These are phyloP conservation scores for Hassar affinis DNA, from an alignment of 2,113 vertebrate genomes.

Conservation along the genomic window DNA sequence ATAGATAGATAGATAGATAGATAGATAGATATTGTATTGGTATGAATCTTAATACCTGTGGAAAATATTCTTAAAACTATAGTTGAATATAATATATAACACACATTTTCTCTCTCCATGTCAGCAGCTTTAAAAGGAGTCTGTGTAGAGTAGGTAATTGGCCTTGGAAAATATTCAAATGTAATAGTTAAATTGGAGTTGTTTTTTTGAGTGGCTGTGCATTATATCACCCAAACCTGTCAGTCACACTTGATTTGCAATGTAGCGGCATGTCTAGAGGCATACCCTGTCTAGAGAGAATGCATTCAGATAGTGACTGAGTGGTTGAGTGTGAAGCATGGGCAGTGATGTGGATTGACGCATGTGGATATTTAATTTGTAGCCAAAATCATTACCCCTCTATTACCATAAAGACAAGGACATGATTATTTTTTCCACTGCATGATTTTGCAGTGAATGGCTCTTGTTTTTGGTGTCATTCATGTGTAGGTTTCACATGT, in stretches of 20 bases:
- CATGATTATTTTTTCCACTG: conserved; percentile 60
- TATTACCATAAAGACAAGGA: conserved; percentile 62
- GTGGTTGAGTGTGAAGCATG: conserved; percentile 53
- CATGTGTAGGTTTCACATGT: conserved; percentile 19
- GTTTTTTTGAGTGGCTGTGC: conserved; percentile 65
- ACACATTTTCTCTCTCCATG: not conserved
- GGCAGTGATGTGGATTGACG: conserved; percentile 57
- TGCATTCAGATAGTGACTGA: conserved; percentile 60
- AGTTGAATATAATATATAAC: not conserved
- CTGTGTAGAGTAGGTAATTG: conserved; percentile 63
- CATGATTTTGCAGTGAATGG: conserved; percentile 49
- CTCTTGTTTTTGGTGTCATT: conserved; percentile 44
- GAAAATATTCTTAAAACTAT: not conserved
- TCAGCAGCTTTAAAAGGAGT: conserved; percentile 41
- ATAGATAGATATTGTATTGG: not conserved
- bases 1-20: too few relatives aligned
- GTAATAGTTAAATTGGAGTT: conserved; percentile 65
- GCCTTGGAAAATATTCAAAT: conserved; percentile 64
- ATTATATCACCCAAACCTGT: conserved; percentile 70
- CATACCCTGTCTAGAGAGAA: conserved; percentile 64
- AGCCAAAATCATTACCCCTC: conserved; percentile 61
- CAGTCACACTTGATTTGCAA: conserved; percentile 71
- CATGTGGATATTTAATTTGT: conserved; percentile 64
- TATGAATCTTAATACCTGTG: not conserved
- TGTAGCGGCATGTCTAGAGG: conserved; percentile 59